A percentile compares a stretch with the other conserved stretches of the same genome.
Conservation (phyloP, 2,113 vertebrate genomes). For the Pachyramphus minor region DNA sequence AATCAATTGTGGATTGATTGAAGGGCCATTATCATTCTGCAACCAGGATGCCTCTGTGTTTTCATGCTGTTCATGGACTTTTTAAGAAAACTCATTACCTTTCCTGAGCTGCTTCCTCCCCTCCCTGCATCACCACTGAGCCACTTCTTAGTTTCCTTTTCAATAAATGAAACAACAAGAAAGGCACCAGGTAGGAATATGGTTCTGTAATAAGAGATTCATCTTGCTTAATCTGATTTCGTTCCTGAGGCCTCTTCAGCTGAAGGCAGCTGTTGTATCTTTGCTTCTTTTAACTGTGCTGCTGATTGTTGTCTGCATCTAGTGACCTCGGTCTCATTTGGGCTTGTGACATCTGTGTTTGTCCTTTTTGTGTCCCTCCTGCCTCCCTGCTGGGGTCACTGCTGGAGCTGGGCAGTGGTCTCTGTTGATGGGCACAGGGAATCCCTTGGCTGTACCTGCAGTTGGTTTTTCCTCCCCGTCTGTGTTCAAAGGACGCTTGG, state of each 20-base stretch:
- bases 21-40: slow-evolving; percentile 11
- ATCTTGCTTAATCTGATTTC: neutral
- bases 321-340: neutral
- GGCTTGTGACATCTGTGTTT: neutral
- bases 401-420: neutral
- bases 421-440: neutral
- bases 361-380: neutral
- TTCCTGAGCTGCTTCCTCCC: neutral
- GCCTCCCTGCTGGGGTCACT: neutral
- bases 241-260: neutral
- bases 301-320: neutral
- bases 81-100: slow-evolving; percentile 3
- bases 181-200: neutral
- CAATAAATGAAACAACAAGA: slow-evolving; percentile 3
- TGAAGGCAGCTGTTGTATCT: neutral
- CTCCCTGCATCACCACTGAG: neutral
- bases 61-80: slow-evolving; percentile 1
- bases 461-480: neutral
- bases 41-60: slow-evolving; percentile 5
- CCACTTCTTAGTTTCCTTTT: neutral
- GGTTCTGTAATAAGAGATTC: neutral
- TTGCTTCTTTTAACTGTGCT: neutral
- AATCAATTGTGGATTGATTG: slow-evolving; percentile 2
- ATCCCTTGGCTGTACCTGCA: neutral
- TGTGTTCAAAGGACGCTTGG: neutral